phyloP scores from a whole-genome alignment of 2,888 invertebrate species.

The Nezara viridula region DNA sequence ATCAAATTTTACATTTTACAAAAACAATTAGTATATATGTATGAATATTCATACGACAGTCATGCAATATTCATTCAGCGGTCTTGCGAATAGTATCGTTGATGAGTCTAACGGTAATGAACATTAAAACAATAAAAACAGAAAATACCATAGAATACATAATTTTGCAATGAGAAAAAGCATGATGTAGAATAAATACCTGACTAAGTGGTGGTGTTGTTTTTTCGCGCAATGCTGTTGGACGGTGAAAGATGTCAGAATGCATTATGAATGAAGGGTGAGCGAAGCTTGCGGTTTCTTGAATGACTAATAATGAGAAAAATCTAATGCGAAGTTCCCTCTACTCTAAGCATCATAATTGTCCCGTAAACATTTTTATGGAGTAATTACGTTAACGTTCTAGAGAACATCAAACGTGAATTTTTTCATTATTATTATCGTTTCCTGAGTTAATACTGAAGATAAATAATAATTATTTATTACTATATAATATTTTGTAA shows the following conservation, averaged over 20 bases:
- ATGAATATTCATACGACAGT: not conserved
- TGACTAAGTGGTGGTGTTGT: not conserved
- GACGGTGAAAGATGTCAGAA: not conserved
- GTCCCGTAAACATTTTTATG: not conserved
- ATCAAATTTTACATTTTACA: not conserved
- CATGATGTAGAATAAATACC: not conserved
- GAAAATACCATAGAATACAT: not conserved
- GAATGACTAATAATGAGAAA: constrained; percentile 13
- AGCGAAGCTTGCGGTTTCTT: not conserved
- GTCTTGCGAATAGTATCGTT: not conserved
- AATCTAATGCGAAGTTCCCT: not conserved
- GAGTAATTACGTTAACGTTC: not conserved
- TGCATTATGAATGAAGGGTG: constrained; percentile 15
- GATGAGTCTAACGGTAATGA: not conserved
- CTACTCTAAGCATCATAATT: not conserved
- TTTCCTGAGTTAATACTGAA: too few species aligned
- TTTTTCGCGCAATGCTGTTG: not conserved
- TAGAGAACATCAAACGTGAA: not conserved
- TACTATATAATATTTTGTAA: too few species aligned
- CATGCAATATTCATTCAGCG: not conserved
- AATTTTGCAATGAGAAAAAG: not conserved
- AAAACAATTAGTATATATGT: not conserved
- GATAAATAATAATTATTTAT: too few species aligned
- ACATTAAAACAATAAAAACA: not conserved
- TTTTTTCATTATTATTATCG: too few species aligned